Percentiles rank a stretch among this genome's conserved stretches.
Evolutionary conservation across 2,113 vertebrate species (phyloP).

Genomic region (Cyphomyrus plagiostoma): DNA sequence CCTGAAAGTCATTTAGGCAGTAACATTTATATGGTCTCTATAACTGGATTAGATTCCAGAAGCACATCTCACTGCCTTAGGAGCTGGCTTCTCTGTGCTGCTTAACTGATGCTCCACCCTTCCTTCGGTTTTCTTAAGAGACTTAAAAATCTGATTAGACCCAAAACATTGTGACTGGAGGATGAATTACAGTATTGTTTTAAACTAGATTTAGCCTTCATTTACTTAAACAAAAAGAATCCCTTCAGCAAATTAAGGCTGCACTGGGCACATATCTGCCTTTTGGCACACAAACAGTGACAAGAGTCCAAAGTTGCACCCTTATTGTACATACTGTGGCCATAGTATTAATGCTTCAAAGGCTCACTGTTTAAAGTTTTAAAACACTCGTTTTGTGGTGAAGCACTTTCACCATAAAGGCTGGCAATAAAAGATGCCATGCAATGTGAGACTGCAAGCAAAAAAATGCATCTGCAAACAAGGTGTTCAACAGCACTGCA

Average conservation of each 20-base stretch:
- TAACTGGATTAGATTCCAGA: slow-evolving; percentile 14
- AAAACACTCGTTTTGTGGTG: neutral
- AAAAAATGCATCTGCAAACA: neutral
- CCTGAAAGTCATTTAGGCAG: neutral
- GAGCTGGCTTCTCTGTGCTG: slow-evolving; percentile 28
- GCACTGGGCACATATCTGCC: neutral
- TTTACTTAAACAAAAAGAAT: too few species aligned
- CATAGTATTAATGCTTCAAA: neutral
- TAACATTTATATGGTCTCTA: neutral
- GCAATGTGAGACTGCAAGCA: neutral
- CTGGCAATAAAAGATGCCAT: neutral
- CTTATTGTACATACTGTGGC: neutral
- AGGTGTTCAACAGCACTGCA: neutral
- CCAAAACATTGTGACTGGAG: slow-evolving; percentile 50
- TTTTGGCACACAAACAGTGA: neutral
- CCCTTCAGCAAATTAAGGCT: slow-evolving; percentile 24
- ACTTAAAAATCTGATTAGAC: slow-evolving; percentile 53
- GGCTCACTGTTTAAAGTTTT: neutral
- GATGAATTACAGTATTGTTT: slow-evolving; percentile 53
- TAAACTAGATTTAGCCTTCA: slow-evolving; percentile 45
- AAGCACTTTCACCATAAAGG: neutral
- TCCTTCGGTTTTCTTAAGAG: slow-evolving; percentile 57
- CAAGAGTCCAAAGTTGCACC: neutral
- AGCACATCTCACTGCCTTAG: neutral
- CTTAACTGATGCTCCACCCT: slow-evolving; percentile 55